phyloP scores from a whole-genome alignment of 2,888 invertebrate species.

The Linyphia triangularis region DNA sequence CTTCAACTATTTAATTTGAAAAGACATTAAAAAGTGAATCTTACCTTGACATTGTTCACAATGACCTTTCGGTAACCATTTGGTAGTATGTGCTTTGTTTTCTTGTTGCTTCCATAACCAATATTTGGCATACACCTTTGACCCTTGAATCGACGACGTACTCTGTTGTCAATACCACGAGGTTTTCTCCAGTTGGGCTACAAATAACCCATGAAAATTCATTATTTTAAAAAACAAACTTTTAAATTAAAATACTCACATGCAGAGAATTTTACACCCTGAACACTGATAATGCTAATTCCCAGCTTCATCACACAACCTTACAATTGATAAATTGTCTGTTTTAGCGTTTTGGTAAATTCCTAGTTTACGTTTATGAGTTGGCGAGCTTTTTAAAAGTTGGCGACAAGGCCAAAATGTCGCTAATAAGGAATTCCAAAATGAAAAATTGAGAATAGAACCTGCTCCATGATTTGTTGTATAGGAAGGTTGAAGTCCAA shows the following conservation, averaged over 20 bases:
- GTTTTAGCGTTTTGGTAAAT: no score
- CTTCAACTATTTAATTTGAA: no score
- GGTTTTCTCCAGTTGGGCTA: constrained; percentile 99
- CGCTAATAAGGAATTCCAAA: no score
- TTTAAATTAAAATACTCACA: not conserved
- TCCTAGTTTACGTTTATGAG: no score
- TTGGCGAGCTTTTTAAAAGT: no score
- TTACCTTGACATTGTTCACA: constrained; percentile 90
- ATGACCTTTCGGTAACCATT: constrained; percentile 98
- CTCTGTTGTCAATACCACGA: constrained; percentile 99
- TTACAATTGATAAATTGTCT: no score
- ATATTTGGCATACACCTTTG: constrained; percentile 99
- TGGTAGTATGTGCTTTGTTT: constrained; percentile 97
- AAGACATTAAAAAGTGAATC: constrained; percentile 70
- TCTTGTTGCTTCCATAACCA: constrained; percentile 97
- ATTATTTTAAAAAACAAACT: no score
- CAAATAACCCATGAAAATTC: constrained; percentile 76
- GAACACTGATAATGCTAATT: not conserved
- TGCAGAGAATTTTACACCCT: not conserved
- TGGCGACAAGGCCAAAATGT: no score
- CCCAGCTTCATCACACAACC: no score
- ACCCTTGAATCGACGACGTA: constrained; percentile 99
- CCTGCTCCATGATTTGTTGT: no score
- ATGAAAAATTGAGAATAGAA: no score
- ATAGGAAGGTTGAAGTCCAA: no score